These are phyloP conservation scores for Diploscapter pachys DNA, from an alignment of 1,140 invertebrate genomes.

Conservation along the genomic window DNA sequence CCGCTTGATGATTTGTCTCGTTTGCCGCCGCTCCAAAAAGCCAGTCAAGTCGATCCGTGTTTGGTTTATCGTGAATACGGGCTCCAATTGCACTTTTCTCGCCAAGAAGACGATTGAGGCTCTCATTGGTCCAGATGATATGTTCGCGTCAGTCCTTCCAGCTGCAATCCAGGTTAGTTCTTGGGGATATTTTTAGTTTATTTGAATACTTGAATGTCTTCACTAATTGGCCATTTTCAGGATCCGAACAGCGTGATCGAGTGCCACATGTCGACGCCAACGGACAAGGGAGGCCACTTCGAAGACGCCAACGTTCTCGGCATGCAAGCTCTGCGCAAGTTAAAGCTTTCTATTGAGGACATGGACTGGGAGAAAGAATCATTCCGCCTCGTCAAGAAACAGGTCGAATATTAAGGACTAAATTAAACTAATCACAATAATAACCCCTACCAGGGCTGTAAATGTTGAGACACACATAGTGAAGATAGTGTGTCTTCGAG, in stretches of 20 bases:
- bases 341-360: too few relatives aligned
- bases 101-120: slow-evolving; percentile 2
- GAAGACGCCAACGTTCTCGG: slow-evolving; percentile 86
- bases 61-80: slow-evolving; percentile 36
- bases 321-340: too few relatives aligned
- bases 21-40: slow-evolving; percentile 27
- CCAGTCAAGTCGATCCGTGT: slow-evolving; percentile 26
- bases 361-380: too few relatives aligned
- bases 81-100: slow-evolving; percentile 16
- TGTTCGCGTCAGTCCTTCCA: background rate
- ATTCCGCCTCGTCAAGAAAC: slow-evolving; percentile 75
- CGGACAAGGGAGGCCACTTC: slow-evolving; percentile 92
- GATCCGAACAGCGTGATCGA: slow-evolving; percentile 95
- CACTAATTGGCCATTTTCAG: too few relatives aligned
- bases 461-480: too few relatives aligned
- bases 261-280: slow-evolving; percentile 96
- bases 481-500: too few relatives aligned
- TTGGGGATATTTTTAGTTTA: too few relatives aligned
- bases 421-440: too few relatives aligned
- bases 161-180: slow-evolving; percentile 8
- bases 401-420: slow-evolving; percentile 25
- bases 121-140: background rate
- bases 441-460: too few relatives aligned
- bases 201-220: too few relatives aligned
- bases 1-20: slow-evolving; percentile 36